Evolutionary conservation across 2,113 vertebrate genomes (phyloP).

Genomic region (Colinus virginianus): DNA sequence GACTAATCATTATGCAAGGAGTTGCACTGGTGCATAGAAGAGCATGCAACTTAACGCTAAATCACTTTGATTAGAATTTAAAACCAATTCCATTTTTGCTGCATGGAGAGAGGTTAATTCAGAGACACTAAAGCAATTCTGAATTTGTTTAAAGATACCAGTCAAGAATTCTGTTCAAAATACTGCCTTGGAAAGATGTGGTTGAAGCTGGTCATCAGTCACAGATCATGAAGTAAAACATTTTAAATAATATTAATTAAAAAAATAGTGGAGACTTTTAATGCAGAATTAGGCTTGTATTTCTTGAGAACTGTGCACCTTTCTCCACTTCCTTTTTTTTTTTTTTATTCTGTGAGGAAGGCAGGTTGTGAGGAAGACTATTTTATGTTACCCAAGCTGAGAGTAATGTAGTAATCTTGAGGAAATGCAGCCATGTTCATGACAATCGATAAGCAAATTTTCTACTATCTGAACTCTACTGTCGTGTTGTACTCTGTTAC

Average conservation of each 20-base stretch:
- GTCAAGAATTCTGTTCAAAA: neutral
- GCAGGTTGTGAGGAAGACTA: neutral
- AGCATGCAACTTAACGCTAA: neutral
- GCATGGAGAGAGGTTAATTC: neutral
- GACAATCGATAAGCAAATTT: neutral
- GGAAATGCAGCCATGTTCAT: neutral
- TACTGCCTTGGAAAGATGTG: neutral
- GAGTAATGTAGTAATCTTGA: neutral
- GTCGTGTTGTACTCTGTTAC: neutral
- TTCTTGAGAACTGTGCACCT: neutral
- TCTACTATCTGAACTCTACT: neutral
- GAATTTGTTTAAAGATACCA: neutral
- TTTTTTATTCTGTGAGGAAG: neutral
- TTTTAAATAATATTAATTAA: no score
- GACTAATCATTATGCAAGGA: neutral
- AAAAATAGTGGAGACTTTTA: neutral
- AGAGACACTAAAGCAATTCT: neutral
- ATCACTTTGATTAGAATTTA: neutral
- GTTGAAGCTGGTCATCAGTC: neutral
- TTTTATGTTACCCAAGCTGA: neutral
- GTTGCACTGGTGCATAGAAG: neutral
- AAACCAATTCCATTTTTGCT: neutral
- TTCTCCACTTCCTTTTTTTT: neutral
- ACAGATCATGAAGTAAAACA: neutral
- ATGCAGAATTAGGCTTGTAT: neutral